Conservation (phyloP, 2,888 invertebrate species). For the Penaeus monodon region DNA sequence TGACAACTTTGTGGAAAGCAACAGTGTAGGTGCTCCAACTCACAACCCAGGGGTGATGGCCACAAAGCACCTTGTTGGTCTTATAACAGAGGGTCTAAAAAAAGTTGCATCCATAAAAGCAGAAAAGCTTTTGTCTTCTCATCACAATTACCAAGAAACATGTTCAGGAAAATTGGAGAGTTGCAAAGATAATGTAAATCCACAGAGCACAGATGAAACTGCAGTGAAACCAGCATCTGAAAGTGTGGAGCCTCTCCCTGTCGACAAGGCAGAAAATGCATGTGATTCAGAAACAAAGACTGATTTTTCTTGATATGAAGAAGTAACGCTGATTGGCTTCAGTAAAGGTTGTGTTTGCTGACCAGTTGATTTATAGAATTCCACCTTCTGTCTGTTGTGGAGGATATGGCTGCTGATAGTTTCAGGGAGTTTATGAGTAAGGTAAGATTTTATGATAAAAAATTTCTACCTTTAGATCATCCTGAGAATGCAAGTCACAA, state of each 20-base stretch:
- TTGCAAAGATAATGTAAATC: not conserved
- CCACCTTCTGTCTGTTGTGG: slow-evolving; percentile 73
- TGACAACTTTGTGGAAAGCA: slow-evolving; percentile 87
- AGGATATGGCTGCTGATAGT: slow-evolving; percentile 50
- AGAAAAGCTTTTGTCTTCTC: not conserved
- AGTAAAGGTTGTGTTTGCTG: slow-evolving; percentile 92
- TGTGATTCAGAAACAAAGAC: too few relatives aligned
- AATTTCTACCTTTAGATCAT: slow-evolving; percentile 69
- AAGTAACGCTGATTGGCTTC: slow-evolving; percentile 79
- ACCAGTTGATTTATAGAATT: slow-evolving; percentile 91
- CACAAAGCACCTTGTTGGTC: slow-evolving; percentile 79
- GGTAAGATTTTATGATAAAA: slow-evolving; percentile 64
- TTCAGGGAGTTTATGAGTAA: slow-evolving; percentile 37
- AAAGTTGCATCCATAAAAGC: not conserved
- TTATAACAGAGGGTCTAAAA: slow-evolving; percentile 66
- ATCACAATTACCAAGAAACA: not conserved
- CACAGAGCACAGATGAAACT: not conserved
- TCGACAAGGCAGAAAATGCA: too few relatives aligned
- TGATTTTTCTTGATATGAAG: not conserved
- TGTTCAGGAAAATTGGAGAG: not conserved
- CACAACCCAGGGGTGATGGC: slow-evolving; percentile 82
- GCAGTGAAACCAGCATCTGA: too few relatives aligned
- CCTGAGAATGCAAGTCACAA: slow-evolving; percentile 70
- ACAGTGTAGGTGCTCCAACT: slow-evolving; percentile 82
- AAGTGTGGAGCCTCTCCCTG: too few relatives aligned